Percentiles rank a stretch among this genome's conserved stretches.
Evolutionary conservation across 2,888 invertebrate species (phyloP).

Genomic region (Siphlonurus alternatus): DNA sequence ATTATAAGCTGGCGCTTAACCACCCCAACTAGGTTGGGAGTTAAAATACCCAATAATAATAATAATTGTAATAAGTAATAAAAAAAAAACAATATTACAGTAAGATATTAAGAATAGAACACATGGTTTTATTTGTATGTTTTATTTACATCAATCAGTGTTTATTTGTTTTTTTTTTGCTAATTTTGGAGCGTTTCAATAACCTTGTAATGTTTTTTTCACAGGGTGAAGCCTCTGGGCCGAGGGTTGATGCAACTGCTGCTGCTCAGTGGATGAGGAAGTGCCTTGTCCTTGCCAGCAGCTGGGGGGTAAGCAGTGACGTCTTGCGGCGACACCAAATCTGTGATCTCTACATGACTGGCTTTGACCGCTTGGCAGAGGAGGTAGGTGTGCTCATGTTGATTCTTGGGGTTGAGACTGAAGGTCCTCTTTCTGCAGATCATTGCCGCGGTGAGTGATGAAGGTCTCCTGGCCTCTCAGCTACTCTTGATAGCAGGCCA

Average conservation of each 20-base stretch:
- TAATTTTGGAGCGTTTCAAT: no score
- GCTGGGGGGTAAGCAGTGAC: constrained; percentile 62
- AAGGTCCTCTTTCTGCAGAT: no score
- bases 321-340: constrained; percentile 63
- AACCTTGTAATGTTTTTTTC: no score
- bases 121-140: not conserved
- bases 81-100: no score
- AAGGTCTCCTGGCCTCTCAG: constrained; percentile 48
- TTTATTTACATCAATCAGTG: no score
- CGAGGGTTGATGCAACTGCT: constrained; percentile 20
- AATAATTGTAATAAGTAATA: no score
- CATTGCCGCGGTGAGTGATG: constrained; percentile 45
- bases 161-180: no score
- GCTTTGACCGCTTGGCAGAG: constrained; percentile 39
- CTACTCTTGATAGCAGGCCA: constrained; percentile 67
- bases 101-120: not conserved
- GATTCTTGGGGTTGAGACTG: no score
- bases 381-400: no score
- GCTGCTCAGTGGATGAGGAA: constrained; percentile 47
- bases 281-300: constrained; percentile 47
- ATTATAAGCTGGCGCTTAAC: no score
- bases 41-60: no score
- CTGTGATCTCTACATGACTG: constrained; percentile 38
- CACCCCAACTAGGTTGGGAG: no score
- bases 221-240: not conserved